Base-by-base conservation (phyloP, 1,140 invertebrate species). In the Maconellicoccus hirsutus region DNA sequence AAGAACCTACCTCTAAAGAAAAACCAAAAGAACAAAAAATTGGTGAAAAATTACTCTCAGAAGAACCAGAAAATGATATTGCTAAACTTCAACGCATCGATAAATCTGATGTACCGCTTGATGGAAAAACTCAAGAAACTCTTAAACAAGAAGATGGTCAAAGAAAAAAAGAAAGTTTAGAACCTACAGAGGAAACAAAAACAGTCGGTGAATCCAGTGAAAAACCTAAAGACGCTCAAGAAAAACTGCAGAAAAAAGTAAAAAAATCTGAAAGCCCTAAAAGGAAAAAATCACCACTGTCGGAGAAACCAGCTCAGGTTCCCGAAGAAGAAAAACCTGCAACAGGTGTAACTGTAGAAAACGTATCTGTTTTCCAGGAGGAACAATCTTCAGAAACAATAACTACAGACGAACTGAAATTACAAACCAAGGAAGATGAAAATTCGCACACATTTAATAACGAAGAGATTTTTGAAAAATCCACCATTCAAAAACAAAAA, bases 1-100 rank as follows among this genome's bases (percentile, higher is more conserved):
- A 79, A 69, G 76, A 75, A 21, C 76, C 78, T 70, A 71, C 70
- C 38, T 33, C 73, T 70, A 76, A 71, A n/a, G 70, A 74, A 52
- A 70, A 72, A 26, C 71, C 71, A 71, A 71, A 73, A 70, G 69
- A 73, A 71, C 59, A 71, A 61, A 70, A 69, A 70, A 52, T 66
- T 71, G 73, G 71, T 25, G 72, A 33, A 70, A 76, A 61, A 38
- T 38, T 14, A 38, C 14, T 38, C 6, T 7, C 33, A 7, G 33
- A 38, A 38, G 14, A 38, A 38, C 6, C 6, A 38, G 33, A 38
- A 38, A 38, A 6, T 14, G 14, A 38, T 7, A 38, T 7, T 7
- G 33, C 63, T 71, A 73, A n/a, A n/a, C n/a, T n/a, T n/a, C n/a
- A n/a, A n/a, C n/a, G n/a, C n/a, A n/a, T n/a, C n/a, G n/a, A n/a